Base-by-base conservation (phyloP, 2,113 vertebrate genomes). In the Callospermophilus lateralis region DNA sequence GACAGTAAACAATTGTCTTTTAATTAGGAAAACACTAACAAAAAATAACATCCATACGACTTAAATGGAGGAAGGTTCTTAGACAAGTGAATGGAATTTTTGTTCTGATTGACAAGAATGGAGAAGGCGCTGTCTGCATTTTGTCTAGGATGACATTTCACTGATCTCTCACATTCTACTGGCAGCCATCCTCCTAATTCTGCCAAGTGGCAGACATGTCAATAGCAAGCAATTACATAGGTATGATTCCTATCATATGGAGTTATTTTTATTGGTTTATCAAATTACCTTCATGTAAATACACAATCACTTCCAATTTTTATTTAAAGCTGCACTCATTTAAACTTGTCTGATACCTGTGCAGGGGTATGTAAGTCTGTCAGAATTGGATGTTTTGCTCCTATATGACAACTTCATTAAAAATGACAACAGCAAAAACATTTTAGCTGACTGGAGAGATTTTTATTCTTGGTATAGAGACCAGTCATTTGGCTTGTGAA, bases 371-470 rank as follows among this genome's bases (percentile, higher is more conserved):
- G 24, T 97, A 86, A 79, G 24, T 80, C 51, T 94, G 45, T 93
- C 88, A 84, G 72, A 74, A 12, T n/a, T 80, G 26, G 6, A 12
- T 79, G 48, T 65, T 93, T 94, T 81, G 37, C 30, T 96, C 12
- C 83, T 83, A 61, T 5, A n/a, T 15, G 16, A 95, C 45, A 88
- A 76, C 81, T 94, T 94, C 79, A 97, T 97, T 97, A 95, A 95
- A 95, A 86, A 81, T 96, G 95, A 96, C 92, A 96, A 96, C 37
- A 90, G 65, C 37, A 93, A 45, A 45, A 9, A 34, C 70, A 86
- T 97, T 98, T 97, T 96, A 96, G 97, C 91, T 97, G 93, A 97
- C 93, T 96, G 42, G 6, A 80, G 42, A 93, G 42, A 97, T 96
- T 97, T 97, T 97, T 96, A 90, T 93, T 96, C 95, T 97, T 94